Percentiles rank a stretch among this genome's conserved stretches.
phyloP scores from a whole-genome alignment of 2,113 vertebrate species.

The Neopipo cinnamomea region DNA sequence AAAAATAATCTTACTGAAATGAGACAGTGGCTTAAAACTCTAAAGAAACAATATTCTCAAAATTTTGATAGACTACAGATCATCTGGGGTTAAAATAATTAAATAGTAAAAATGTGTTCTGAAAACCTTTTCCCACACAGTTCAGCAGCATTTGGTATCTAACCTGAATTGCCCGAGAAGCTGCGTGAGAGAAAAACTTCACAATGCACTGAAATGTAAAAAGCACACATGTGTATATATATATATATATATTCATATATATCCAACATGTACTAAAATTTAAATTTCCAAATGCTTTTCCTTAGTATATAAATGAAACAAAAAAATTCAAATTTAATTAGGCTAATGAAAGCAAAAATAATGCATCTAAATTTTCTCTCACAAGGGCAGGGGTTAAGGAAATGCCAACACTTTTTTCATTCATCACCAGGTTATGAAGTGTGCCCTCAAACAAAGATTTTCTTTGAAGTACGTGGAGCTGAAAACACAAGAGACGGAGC shows the following conservation, averaged over 20 bases:
- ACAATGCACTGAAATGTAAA: neutral
- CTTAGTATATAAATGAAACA: neutral
- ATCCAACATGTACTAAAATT: neutral
- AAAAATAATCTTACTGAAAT: conserved; percentile 82
- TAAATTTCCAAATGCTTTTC: conserved; percentile 14
- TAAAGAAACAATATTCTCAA: conserved; percentile 74
- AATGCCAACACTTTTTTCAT: conserved; percentile 38
- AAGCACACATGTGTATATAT: too few relatives aligned
- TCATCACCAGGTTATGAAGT: conserved; percentile 57
- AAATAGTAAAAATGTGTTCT: conserved; percentile 50
- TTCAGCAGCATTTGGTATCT: conserved; percentile 24
- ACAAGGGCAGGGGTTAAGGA: conserved; percentile 27
- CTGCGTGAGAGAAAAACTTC: neutral
- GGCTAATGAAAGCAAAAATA: conserved; percentile 14
- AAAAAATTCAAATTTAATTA: neutral
- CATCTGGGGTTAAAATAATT: conserved; percentile 65
- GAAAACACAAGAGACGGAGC: conserved; percentile 50
- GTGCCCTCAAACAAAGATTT: conserved; percentile 66
- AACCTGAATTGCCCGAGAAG: conserved; percentile 7
- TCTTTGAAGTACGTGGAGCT: conserved; percentile 67
- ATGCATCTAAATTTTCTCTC: neutral
- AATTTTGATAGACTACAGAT: conserved; percentile 68
- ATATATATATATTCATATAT: conserved; percentile 34
- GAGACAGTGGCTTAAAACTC: conserved; percentile 76
- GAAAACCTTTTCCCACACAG: conserved; percentile 43